A percentile compares a stretch with the other conserved stretches of the same genome.
Conservation (phyloP, 2,888 invertebrate genomes). For the Ophion slaviceki region DNA sequence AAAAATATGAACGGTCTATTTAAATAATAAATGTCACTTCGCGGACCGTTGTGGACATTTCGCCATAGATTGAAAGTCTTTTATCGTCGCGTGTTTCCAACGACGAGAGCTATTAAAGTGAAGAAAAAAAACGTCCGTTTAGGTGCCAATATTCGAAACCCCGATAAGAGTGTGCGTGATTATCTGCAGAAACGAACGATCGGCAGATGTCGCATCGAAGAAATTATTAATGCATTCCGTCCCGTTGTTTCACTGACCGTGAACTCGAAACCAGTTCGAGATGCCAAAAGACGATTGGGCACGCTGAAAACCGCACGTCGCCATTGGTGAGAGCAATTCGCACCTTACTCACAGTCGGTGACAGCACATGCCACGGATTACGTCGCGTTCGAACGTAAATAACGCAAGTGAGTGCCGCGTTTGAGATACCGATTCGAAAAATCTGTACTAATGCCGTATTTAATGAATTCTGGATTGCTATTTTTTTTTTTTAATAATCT, state of each 20-base stretch:
- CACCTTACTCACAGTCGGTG: slow-evolving; percentile 6
- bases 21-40: not conserved
- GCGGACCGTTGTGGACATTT: not conserved
- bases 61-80: not conserved
- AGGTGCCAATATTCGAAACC: not conserved
- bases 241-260: slow-evolving; percentile 1
- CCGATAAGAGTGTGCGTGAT: slow-evolving; percentile 30
- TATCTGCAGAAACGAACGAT: not conserved
- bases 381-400: not conserved
- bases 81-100: not conserved
- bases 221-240: slow-evolving; percentile 34
- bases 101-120: not conserved
- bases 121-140: not conserved
- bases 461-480: not conserved
- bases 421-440: no score
- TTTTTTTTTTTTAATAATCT: not conserved
- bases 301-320: not conserved
- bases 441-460: no score
- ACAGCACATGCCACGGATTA: not conserved
- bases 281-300: slow-evolving; percentile 30
- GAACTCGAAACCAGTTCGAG: slow-evolving; percentile 2
- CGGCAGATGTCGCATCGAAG: slow-evolving; percentile 5
- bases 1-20: not conserved
- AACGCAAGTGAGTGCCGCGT: not conserved
- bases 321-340: not conserved